Conservation (phyloP, 2,888 invertebrate genomes). For the Cheilosia vulpina region DNA sequence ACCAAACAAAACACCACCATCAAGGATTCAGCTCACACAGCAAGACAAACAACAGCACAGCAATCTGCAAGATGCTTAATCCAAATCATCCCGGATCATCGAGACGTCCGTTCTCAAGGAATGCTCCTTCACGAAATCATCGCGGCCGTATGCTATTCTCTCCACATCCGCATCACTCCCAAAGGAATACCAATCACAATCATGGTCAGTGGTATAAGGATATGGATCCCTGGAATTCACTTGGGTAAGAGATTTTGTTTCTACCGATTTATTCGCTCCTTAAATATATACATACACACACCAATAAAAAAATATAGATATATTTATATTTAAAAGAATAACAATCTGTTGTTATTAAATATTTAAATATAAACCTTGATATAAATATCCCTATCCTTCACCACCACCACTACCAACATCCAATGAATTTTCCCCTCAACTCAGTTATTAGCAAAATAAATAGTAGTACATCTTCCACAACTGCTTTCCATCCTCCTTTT, state of each 20-base stretch:
- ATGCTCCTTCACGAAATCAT: constrained; percentile 81
- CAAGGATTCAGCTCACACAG: neutral
- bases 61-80: constrained; percentile 78
- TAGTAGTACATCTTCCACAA: constrained; percentile 73
- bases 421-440: constrained; percentile 28
- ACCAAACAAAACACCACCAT: constrained; percentile 44
- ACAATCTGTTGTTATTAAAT: constrained; percentile 50
- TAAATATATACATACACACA: constrained; percentile 68
- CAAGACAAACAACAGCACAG: constrained; percentile 19
- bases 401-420: constrained; percentile 63
- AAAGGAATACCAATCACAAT: constrained; percentile 78
- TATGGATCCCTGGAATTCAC: constrained; percentile 80
- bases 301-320: constrained; percentile 38
- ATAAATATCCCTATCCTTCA: constrained; percentile 46
- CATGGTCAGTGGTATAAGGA: constrained; percentile 79
- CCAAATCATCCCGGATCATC: constrained; percentile 82
- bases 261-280: constrained; percentile 67
- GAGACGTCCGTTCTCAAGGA: constrained; percentile 82
- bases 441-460: constrained; percentile 53
- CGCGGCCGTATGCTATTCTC: constrained; percentile 82
- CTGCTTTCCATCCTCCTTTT: constrained; percentile 73
- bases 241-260: constrained; percentile 82
- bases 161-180: constrained; percentile 80
- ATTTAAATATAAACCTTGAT: constrained; percentile 55
- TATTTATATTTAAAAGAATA: constrained; percentile 22